These are phyloP conservation scores for Tineola bisselliella DNA, from an alignment of 2,888 invertebrate species.

Conservation along the genomic window DNA sequence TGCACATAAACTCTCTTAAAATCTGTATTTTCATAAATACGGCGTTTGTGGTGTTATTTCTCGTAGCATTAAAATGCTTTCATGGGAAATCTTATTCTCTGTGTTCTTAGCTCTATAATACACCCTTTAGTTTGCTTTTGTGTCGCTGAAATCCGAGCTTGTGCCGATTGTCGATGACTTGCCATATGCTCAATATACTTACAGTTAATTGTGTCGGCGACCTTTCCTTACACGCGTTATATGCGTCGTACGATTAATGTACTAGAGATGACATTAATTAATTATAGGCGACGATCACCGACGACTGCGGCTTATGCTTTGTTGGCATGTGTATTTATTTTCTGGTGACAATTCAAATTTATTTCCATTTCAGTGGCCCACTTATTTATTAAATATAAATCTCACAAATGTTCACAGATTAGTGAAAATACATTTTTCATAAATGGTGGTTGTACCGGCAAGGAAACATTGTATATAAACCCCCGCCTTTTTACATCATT, in stretches of 20 bases:
- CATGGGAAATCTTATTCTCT: not conserved
- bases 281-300: not conserved
- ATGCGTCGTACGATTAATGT: not conserved
- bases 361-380: not conserved
- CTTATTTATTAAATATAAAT: not conserved
- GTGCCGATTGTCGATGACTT: conserved; percentile 53
- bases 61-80: not conserved
- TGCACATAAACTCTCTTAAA: not conserved
- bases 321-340: too few species aligned
- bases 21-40: not conserved
- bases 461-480: not conserved
- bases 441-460: not conserved
- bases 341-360: not conserved
- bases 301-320: too few species aligned
- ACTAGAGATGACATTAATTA: conserved; percentile 11
- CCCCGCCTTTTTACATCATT: not conserved
- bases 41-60: not conserved
- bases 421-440: not conserved
- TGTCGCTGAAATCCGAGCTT: conserved; percentile 51
- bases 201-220: conserved; percentile 50
- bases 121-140: conserved; percentile 31
- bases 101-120: conserved; percentile 17
- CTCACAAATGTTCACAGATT: not conserved
- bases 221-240: not conserved
- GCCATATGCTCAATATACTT: conserved; percentile 35